Evolutionary conservation across 2,113 vertebrate species (phyloP), one percentile per base, ranked within the genome.

Genomic region (Pseudorhombus dupliciocellatus): DNA sequence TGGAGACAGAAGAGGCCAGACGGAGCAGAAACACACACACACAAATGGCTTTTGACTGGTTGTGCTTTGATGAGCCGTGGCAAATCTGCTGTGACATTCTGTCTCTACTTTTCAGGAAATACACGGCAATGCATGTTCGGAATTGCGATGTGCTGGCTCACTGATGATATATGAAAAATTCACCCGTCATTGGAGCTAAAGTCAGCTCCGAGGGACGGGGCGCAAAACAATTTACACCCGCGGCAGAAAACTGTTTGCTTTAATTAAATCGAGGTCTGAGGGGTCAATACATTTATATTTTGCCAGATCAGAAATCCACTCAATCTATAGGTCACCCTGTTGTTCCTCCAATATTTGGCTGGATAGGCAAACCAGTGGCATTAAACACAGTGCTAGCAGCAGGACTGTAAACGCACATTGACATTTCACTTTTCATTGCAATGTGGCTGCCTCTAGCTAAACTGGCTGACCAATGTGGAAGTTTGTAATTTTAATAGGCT

Each of bases 401-500:
- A 69, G 54, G 80, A 85, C 71, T 90, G 84, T 87, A 90, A 87
- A 91, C 86, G 80, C 80, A 73, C 76, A 83, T 85, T 91, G 87
- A 88, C 83, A 86, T 90, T 91, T 89, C 52, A 81, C 76, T 89
- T 84, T 85, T 83, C 85, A 87, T 81, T 78, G 77, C 42, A 79
- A 72, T 50, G 67, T 16, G 40, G 77, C 40, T 61, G 82, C 80
- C 87, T 67, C 64, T 80, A 87, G 83, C 74, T 48, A 75, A 40
- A 22, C 53, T 15, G 57, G 79, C 75, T 83, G 84, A 84, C 88
- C 84, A 77, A 79, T n/a, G 68, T 69, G 69, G 87, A 92, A 89
- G 84, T 92, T 79, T 77, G 65, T 89, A 84, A 72, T 75, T 83
- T 91, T 93, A 93, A 93, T 94, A 92, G 92, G 87, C 85, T 86